Base-by-base conservation (phyloP, 2,888 invertebrate species). In the Athetis lepigone region DNA sequence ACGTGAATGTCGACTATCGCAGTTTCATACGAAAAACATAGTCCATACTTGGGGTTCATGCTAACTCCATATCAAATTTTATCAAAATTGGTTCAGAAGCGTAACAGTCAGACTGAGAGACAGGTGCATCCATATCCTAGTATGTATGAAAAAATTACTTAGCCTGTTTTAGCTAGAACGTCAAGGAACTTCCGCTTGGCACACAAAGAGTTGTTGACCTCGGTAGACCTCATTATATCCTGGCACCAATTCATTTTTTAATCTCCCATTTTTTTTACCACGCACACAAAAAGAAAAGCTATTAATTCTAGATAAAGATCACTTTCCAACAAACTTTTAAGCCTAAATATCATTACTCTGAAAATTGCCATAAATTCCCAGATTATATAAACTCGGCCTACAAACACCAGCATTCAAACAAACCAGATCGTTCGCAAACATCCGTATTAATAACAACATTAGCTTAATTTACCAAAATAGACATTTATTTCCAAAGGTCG, bases 401-500 rank as follows among this genome's bases (percentile, higher is more conserved):
- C 7, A 72, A 55, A 62, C 23, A 18, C 50, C 6, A 39, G n/a
- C 25, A 65, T 42, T 51, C n/a, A 62, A 77, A 54, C 50, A 54
- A 61, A 39, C 50, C 36, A 29, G 18, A 50, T 25, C 33, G 42
- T 19, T 21, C 21, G 39, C 39, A 49, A 49, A n/a, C 21, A 21
- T 16, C 21, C 42, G 37, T 36, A 77, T 58, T 55, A 51, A 77
- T 50, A 77, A 64, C 49, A 54, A 46, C 36, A 66, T 73, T 40
- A 58, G 50, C 54, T 47, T 54, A 50, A 72, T 77, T 36, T 18
- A 47, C 58, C 11, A 56, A 59, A 70, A 78, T 62, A 59, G 4
- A 58, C 59, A 67, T 78, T 54, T 75, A 64, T 72, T 39, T 47
- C 25, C 25, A 65, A 61, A 72, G 60, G 73, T 57, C 65, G 43